phyloP scores from a whole-genome alignment of 35 echinoderm and acorn worm species.

The Stichopus chloronotus region DNA sequence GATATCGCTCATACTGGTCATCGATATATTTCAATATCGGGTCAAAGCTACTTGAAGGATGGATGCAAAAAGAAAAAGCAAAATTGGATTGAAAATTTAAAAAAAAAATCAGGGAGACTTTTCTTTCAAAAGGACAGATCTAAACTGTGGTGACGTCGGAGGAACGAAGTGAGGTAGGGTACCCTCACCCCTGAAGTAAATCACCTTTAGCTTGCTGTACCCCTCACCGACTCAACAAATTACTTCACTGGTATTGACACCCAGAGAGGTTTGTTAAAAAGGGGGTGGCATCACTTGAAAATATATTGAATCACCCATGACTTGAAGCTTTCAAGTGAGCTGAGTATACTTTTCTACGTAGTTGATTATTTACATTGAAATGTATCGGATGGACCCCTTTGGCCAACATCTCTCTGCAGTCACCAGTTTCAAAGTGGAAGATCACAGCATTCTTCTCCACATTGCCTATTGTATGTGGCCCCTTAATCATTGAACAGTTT shows the following conservation, averaged over 20 bases:
- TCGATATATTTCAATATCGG: conserved; percentile 95
- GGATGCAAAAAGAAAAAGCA: background rate
- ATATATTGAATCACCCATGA: background rate
- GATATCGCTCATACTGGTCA: conserved; percentile 86
- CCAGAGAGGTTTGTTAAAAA: background rate
- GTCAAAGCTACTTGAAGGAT: conserved; percentile 59
- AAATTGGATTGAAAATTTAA: background rate
- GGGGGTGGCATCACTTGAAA: background rate
- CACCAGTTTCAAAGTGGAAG: too few species aligned
- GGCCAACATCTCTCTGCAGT: too few species aligned
- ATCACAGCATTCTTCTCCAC: too few species aligned
- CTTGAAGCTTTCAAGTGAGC: too few species aligned
- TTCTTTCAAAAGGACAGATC: background rate
- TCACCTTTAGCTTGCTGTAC: background rate
- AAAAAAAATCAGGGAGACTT: background rate
- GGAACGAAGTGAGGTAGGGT: conserved; percentile 2
- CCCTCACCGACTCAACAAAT: background rate
- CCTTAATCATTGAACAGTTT: too few species aligned
- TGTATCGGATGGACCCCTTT: too few species aligned
- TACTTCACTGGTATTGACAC: background rate
- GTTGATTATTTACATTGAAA: too few species aligned
- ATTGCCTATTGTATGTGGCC: too few species aligned
- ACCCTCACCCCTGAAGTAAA: conserved; percentile 22
- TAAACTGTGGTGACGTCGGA: background rate
- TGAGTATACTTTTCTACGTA: too few species aligned